Conservation (phyloP, 2,797 vertebrate genomes). For the Benthosema pterotum region DNA sequence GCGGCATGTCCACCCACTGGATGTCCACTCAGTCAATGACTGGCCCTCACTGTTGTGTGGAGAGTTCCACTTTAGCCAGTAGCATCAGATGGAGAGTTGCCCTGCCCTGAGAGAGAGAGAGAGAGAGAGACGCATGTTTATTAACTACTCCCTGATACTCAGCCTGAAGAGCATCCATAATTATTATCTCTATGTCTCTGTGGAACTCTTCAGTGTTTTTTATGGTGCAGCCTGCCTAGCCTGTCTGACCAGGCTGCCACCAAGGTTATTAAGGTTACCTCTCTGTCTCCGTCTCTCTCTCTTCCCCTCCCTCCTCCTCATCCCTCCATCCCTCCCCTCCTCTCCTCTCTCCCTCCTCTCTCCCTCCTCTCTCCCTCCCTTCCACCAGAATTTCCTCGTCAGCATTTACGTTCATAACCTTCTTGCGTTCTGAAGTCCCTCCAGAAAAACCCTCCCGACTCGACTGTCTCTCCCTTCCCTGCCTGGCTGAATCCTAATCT, state of each 20-base stretch:
- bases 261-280: slow-evolving; percentile 56
- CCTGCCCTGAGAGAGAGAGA: no score
- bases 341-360: slow-evolving; percentile 20
- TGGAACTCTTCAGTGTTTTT: slow-evolving; percentile 56
- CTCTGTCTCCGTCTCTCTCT: slow-evolving; percentile 30
- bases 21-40: slow-evolving; percentile 65
- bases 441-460: no score
- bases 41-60: slow-evolving; percentile 61
- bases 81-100: slow-evolving; percentile 68
- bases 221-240: slow-evolving; percentile 58
- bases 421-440: slow-evolving; percentile 48
- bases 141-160: slow-evolving; percentile 66
- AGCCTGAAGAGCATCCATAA: slow-evolving; percentile 66
- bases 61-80: slow-evolving; percentile 61
- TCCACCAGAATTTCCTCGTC: slow-evolving; percentile 13
- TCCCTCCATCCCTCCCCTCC: slow-evolving; percentile 3
- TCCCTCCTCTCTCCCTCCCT: neutral
- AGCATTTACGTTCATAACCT: slow-evolving; percentile 40
- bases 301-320: neutral
- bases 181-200: slow-evolving; percentile 48
- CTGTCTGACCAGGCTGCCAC: slow-evolving; percentile 38
- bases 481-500: slow-evolving; percentile 60
- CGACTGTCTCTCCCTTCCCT: no score
- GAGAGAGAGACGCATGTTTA: slow-evolving; percentile 70
- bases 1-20: slow-evolving; percentile 54